These are phyloP conservation scores for Chesias legatella DNA, from an alignment of 2,888 invertebrate genomes.

Conservation along the genomic window DNA sequence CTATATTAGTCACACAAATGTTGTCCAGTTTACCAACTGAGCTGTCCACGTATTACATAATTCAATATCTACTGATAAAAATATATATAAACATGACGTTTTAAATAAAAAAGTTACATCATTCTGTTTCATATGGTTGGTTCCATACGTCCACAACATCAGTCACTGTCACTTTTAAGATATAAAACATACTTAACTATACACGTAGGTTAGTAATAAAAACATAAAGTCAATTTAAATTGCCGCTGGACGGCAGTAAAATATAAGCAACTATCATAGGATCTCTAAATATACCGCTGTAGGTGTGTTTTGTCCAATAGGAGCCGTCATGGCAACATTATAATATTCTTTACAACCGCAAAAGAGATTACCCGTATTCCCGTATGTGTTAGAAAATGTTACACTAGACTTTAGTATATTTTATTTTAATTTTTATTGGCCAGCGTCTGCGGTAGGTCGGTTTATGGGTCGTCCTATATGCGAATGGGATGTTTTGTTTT, in stretches of 20 bases:
- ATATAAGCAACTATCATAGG: too few species aligned
- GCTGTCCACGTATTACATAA: too few species aligned
- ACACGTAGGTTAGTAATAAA: constrained; percentile 5
- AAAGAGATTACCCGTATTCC: constrained; percentile 69
- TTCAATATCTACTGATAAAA: too few species aligned
- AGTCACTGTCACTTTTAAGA: too few species aligned
- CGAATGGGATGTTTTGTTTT: constrained; percentile 10
- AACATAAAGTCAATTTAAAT: constrained; percentile 10
- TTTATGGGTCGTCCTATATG: constrained; percentile 4
- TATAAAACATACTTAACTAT: too few species aligned
- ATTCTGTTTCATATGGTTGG: too few species aligned
- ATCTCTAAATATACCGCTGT: neutral
- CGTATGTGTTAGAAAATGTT: constrained; percentile 57
- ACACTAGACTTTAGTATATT: constrained; percentile 21
- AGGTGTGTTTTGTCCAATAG: constrained; percentile 8
- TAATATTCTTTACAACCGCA: constrained; percentile 52
- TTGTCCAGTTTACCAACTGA: too few species aligned
- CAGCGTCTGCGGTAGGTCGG: constrained; percentile 42
- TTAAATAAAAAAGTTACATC: too few species aligned
- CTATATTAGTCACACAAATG: too few species aligned
- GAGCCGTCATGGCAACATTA: constrained; percentile 1
- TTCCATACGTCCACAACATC: too few species aligned
- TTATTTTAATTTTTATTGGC: constrained; percentile 27
- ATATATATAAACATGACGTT: too few species aligned
- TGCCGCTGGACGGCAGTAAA: neutral